A percentile compares a stretch with the other conserved stretches of the same genome.
Evolutionary conservation across 2,113 vertebrate species (phyloP).

Genomic region (Leptodactylus fuscus): DNA sequence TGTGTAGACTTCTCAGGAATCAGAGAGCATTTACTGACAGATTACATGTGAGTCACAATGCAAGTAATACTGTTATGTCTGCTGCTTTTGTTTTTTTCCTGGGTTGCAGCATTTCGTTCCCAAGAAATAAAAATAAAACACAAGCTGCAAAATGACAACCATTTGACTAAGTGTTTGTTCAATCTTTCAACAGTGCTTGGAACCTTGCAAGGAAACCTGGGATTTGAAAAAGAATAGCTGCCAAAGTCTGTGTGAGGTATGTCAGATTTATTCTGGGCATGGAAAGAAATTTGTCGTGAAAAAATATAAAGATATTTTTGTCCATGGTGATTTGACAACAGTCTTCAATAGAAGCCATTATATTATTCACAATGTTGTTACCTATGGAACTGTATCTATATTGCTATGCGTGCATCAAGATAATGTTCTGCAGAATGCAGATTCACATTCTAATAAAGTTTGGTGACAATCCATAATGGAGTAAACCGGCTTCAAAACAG

Average conservation of each 20-base stretch:
- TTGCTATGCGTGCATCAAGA: no score
- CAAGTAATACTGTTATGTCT: constrained; percentile 37
- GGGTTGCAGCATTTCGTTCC: constrained; percentile 21
- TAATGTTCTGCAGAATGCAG: no score
- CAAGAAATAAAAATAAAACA: constrained; percentile 50
- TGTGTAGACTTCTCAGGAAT: not conserved
- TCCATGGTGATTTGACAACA: not conserved
- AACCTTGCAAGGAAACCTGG: constrained; percentile 95
- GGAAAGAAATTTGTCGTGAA: not conserved
- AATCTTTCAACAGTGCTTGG: constrained; percentile 85
- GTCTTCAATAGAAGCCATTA: no score
- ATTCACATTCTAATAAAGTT: no score
- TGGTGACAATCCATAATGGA: no score
- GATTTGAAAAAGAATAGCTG: constrained; percentile 89
- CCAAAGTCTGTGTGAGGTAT: constrained; percentile 95
- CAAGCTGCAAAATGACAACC: constrained; percentile 42
- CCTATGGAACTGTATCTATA: no score
- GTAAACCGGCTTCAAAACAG: no score
- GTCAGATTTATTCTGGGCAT: constrained; percentile 61
- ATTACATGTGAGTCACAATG: constrained; percentile 23
- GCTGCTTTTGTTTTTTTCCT: constrained; percentile 32
- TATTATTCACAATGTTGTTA: no score
- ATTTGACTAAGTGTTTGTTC: constrained; percentile 52
- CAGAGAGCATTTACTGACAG: constrained; percentile 15
- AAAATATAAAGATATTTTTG: not conserved